Evolutionary conservation across 1,140 invertebrate genomes (phyloP).

Genomic region (Pygmarrhopalites habei): DNA sequence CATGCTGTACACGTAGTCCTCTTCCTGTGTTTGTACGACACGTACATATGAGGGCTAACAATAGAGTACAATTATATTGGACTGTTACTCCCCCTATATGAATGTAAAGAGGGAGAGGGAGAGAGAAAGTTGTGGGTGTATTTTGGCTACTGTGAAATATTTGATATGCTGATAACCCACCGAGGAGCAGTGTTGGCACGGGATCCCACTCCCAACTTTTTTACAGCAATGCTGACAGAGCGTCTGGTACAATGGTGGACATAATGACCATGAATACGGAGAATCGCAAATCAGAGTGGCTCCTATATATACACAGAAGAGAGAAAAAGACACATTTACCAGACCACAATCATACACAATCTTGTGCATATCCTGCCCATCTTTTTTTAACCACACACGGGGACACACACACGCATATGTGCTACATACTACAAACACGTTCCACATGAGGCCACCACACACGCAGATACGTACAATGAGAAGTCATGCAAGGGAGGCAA

Average conservation of each 20-base stretch:
- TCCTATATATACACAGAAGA: slow-evolving; percentile 39
- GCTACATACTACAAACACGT: not conserved
- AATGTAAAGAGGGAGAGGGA: too few relatives aligned
- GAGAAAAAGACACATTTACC: slow-evolving; percentile 1
- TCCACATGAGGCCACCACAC: not conserved
- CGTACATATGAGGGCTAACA: too few relatives aligned
- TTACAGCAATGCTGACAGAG: slow-evolving; percentile 52
- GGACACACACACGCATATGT: not conserved
- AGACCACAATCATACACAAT: not conserved
- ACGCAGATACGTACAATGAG: not conserved
- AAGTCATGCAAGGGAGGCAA: not conserved
- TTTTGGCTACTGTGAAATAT: too few relatives aligned
- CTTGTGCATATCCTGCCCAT: not conserved
- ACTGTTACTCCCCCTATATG: too few relatives aligned
- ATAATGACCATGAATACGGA: slow-evolving; percentile 47
- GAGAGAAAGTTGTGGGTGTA: too few relatives aligned
- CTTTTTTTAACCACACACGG: not conserved
- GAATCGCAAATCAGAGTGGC: slow-evolving; percentile 47
- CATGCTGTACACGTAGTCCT: too few relatives aligned
- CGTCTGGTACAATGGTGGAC: slow-evolving; percentile 43
- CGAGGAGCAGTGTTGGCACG: slow-evolving; percentile 50
- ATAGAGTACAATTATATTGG: too few relatives aligned
- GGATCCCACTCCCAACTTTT: slow-evolving; percentile 41
- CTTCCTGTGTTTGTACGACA: too few relatives aligned
- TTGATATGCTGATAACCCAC: too few relatives aligned